A percentile compares a stretch with the other conserved stretches of the same genome.
Evolutionary conservation across 1,140 invertebrate genomes (phyloP).

Genomic region (Brachionus paranguensis): DNA sequence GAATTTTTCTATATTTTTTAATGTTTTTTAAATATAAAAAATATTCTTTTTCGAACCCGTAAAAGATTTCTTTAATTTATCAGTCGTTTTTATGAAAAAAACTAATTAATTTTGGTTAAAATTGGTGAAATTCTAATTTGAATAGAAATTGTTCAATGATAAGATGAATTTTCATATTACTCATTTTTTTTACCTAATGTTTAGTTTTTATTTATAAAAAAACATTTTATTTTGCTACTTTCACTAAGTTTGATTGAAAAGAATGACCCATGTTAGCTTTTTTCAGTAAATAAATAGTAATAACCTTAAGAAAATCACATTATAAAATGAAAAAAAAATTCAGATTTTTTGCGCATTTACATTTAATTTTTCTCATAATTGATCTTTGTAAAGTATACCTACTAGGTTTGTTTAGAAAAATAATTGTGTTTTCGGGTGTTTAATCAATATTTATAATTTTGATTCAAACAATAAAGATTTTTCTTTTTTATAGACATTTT

Average conservation of each 20-base stretch:
- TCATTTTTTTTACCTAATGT: no score
- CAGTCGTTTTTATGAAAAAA: no score
- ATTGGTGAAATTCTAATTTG: no score
- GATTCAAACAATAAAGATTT: not conserved
- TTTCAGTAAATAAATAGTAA: no score
- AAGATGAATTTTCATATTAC: no score
- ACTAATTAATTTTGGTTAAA: no score
- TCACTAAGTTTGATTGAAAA: no score
- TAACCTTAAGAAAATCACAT: not conserved
- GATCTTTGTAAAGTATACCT: not conserved
- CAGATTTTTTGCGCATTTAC: not conserved
- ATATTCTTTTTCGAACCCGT: not conserved
- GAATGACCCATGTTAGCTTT: no score
- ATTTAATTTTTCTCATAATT: not conserved
- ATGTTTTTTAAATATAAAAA: not conserved
- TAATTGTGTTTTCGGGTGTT: not conserved
- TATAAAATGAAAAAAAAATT: not conserved
- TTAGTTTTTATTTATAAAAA: no score
- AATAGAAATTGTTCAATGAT: no score
- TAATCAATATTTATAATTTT: not conserved
- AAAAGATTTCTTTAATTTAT: not conserved
- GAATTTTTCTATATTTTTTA: not conserved
- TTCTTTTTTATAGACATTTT: no score
- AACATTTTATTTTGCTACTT: no score
- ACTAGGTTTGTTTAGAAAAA: not conserved